Evolutionary conservation across 53 echinoderm and acorn worm species (phyloP).

Genomic region (Holothuria leucospilota): DNA sequence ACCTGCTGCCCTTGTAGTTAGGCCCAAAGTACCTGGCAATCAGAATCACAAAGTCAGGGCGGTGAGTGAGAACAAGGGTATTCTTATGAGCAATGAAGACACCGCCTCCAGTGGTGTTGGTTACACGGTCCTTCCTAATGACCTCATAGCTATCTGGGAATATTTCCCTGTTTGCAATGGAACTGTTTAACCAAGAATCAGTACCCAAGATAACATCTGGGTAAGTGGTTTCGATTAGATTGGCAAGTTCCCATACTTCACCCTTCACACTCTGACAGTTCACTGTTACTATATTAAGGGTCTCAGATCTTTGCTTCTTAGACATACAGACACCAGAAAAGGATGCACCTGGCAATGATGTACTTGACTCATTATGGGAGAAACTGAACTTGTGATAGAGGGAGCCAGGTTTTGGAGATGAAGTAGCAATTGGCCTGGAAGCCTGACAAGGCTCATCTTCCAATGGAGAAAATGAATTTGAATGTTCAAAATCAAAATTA

Average conservation of each 20-base stretch:
- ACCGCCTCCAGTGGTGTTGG: too few relatives aligned
- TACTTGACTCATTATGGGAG: not conserved
- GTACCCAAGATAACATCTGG: constrained; percentile 51
- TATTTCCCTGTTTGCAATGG: constrained; percentile 37
- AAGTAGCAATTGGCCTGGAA: not conserved
- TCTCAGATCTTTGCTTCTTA: constrained; percentile 13
- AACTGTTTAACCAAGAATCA: constrained; percentile 42
- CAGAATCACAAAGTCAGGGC: too few relatives aligned
- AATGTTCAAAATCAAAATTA: constrained; percentile 5
- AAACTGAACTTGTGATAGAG: not conserved
- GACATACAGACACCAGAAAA: constrained; percentile 4
- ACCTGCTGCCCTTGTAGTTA: too few relatives aligned
- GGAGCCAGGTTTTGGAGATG: not conserved
- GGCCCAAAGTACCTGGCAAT: too few relatives aligned
- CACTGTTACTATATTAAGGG: not conserved
- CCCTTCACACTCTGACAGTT: constrained; percentile 47
- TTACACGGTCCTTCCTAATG: too few relatives aligned
- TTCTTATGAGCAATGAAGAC: too few relatives aligned
- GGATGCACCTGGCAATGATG: not conserved
- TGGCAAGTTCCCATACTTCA: constrained; percentile 49
- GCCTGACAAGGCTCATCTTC: not conserved
- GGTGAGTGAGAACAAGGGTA: too few relatives aligned
- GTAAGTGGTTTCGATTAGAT: constrained; percentile 34
- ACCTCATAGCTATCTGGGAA: too few relatives aligned
- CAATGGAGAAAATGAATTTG: not conserved